Conservation (phyloP, 1,140 invertebrate genomes). For the Drosophila micromelanica region DNA sequence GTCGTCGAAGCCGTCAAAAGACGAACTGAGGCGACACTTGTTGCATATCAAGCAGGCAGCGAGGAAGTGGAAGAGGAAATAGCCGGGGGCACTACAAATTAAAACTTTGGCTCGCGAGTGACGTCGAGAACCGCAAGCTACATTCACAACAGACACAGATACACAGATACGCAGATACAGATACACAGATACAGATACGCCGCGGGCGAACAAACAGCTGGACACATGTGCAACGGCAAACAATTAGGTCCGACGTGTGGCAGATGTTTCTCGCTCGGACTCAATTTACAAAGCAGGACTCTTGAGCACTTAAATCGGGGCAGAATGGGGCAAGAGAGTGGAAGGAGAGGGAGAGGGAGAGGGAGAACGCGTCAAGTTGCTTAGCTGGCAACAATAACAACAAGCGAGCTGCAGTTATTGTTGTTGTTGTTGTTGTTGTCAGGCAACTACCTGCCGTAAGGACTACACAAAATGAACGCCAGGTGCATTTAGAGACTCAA, state of each 20-base stretch:
- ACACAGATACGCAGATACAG: slow-evolving; percentile 15
- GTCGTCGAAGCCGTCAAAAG: slow-evolving; percentile 33
- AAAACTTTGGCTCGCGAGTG: slow-evolving; percentile 62
- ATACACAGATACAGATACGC: slow-evolving; percentile 28
- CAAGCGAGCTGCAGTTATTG: slow-evolving; percentile 28
- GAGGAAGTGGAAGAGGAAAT: slow-evolving; percentile 57
- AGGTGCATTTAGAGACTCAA: slow-evolving; percentile 60
- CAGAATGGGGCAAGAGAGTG: slow-evolving; percentile 3
- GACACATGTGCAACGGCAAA: slow-evolving; percentile 72
- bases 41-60: slow-evolving; percentile 67
- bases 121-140: slow-evolving; percentile 24
- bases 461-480: slow-evolving; percentile 51
- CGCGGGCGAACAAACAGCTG: slow-evolving; percentile 57
- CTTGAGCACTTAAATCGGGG: slow-evolving; percentile 52
- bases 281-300: slow-evolving; percentile 61
- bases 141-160: slow-evolving; percentile 21
- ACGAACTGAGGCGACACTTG: slow-evolving; percentile 52
- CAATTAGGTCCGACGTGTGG: slow-evolving; percentile 77
- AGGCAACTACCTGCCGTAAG: slow-evolving; percentile 52
- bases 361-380: slow-evolving; percentile 26
- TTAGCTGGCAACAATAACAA: slow-evolving; percentile 66
- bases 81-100: not conserved
- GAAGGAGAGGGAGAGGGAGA: not conserved
- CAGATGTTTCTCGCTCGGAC: slow-evolving; percentile 70
- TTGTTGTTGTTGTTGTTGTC: slow-evolving; percentile 12